Conservation (phyloP, 2,113 vertebrate species). For the Gasterosteus nipponicus region DNA sequence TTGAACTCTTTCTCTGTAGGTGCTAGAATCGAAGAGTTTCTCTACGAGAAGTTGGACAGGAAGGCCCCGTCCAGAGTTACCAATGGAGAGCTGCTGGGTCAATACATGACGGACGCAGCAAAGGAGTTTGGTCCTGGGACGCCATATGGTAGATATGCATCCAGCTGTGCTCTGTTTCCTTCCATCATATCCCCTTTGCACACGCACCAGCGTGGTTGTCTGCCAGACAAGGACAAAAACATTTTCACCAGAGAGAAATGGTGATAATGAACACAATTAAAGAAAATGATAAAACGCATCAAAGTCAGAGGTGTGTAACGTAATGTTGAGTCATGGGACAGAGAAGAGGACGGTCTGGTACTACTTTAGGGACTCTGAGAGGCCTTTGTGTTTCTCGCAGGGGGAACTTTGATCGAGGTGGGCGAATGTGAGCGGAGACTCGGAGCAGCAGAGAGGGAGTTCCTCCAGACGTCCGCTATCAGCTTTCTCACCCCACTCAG, state of each 20-base stretch:
- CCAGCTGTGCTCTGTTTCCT: neutral
- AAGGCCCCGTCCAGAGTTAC: conserved; percentile 91
- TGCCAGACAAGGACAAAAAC: neutral
- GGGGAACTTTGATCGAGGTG: conserved; percentile 89
- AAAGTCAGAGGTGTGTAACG: neutral
- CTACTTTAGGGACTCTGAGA: neutral
- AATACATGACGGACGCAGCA: conserved; percentile 92
- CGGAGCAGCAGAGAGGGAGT: conserved; percentile 89
- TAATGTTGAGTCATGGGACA: neutral
- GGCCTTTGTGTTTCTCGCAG: conserved; percentile 17
- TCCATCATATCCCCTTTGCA: neutral
- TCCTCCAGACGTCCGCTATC: conserved; percentile 89
- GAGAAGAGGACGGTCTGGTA: neutral
- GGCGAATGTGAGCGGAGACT: conserved; percentile 89
- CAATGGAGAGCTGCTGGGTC: conserved; percentile 91
- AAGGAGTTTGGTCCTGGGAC: conserved; percentile 88
- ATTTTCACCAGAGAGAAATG: no score
- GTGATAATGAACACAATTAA: no score
- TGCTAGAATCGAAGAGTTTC: conserved; percentile 94
- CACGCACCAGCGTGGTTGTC: neutral
- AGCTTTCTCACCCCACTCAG: conserved; percentile 92
- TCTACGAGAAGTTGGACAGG: conserved; percentile 94
- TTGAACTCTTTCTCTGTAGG: conserved; percentile 61
- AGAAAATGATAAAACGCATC: neutral
- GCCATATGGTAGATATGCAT: conserved; percentile 87